Conservation (phyloP, 2,113 vertebrate genomes). For the Plectropomus leopardus region DNA sequence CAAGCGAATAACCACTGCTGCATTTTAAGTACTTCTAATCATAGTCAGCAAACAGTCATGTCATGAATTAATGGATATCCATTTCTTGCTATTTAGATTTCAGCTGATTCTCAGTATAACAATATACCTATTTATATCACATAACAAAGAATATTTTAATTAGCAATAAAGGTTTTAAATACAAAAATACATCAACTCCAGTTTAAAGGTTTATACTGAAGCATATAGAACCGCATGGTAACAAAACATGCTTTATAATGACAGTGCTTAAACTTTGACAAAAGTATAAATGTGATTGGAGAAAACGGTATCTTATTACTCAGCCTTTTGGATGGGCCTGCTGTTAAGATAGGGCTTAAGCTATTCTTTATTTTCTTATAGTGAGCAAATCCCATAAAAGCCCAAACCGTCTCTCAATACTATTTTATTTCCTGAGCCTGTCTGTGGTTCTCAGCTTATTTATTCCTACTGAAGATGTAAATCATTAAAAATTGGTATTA, state of each 20-base stretch:
- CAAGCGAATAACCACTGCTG: background rate
- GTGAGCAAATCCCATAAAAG: background rate
- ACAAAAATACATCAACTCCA: no score
- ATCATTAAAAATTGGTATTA: background rate
- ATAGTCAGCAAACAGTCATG: background rate
- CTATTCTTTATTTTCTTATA: background rate
- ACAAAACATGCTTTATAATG: no score
- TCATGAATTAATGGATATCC: background rate
- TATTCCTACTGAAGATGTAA: background rate
- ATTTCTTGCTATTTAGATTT: no score
- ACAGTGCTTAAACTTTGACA: background rate
- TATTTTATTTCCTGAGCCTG: no score
- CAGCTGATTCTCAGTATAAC: no score
- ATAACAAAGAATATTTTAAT: no score
- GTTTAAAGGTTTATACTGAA: no score
- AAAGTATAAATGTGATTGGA: no score
- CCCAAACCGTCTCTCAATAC: background rate
- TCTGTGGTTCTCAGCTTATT: background rate
- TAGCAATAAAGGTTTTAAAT: no score
- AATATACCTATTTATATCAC: no score
- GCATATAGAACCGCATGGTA: no score
- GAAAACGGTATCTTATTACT: background rate
- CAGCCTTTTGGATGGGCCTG: no score
- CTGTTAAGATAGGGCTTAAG: background rate
- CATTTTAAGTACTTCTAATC: background rate